Conservation (phyloP, 2,888 invertebrate genomes). For the Elmis aenea region DNA sequence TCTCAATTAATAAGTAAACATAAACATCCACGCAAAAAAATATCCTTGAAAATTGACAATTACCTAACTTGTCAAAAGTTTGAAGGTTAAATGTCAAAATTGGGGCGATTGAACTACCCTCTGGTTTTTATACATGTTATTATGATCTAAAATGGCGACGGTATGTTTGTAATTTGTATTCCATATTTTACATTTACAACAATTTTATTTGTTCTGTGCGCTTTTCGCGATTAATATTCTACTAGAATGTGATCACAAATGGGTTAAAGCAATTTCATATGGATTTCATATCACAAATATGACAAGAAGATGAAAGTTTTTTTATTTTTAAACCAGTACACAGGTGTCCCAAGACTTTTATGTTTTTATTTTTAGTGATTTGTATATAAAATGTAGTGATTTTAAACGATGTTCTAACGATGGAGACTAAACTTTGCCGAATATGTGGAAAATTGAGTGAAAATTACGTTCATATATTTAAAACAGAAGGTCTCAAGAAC, state of each 20-base stretch:
- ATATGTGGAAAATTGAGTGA: conserved; percentile 41
- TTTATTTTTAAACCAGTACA: conserved; percentile 18
- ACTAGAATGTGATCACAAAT: too few relatives aligned
- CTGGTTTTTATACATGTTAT: too few relatives aligned
- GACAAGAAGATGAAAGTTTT: conserved; percentile 12
- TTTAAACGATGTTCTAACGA: conserved; percentile 15
- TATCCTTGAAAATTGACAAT: too few relatives aligned
- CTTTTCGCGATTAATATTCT: not conserved
- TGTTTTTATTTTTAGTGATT: conserved; percentile 7
- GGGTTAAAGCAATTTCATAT: too few relatives aligned
- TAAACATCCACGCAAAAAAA: too few relatives aligned
- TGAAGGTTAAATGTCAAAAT: too few relatives aligned
- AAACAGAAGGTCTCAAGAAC: conserved; percentile 41
- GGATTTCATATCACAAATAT: too few relatives aligned
- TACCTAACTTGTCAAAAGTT: too few relatives aligned
- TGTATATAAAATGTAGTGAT: conserved; percentile 9
- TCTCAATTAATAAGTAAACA: too few relatives aligned
- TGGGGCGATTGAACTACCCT: too few relatives aligned
- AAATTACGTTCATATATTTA: conserved; percentile 41
- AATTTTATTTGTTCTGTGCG: not conserved
- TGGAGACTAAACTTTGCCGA: conserved; percentile 44
- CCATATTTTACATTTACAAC: conserved; percentile 12
- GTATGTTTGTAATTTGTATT: conserved; percentile 31
- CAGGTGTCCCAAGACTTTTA: conserved; percentile 13
- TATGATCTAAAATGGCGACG: conserved; percentile 31